A percentile compares a stretch with the other conserved stretches of the same genome.
These are phyloP conservation scores for Myotis vivesi DNA, from an alignment of 2,797 vertebrate genomes.

Conservation along the genomic window DNA sequence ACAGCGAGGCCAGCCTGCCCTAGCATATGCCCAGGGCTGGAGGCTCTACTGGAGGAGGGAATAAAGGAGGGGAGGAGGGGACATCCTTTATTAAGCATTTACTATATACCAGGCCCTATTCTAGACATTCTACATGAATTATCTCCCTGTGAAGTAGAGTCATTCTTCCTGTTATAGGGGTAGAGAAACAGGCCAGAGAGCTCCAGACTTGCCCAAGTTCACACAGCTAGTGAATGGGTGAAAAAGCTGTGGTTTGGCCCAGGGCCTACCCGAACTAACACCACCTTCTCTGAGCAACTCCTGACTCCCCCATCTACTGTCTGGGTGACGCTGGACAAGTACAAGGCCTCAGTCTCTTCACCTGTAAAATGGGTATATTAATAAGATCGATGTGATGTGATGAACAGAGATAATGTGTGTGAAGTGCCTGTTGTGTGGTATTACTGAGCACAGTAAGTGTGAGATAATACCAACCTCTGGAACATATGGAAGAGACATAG, in stretches of 20 bases:
- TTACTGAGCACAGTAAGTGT: neutral
- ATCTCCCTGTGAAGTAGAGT: neutral
- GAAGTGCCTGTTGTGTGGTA: neutral
- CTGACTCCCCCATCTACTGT: neutral
- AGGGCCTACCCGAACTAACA: neutral
- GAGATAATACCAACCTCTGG: neutral
- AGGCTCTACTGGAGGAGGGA: neutral
- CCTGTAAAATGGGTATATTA: neutral
- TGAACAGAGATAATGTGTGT: neutral
- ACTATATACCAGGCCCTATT: neutral
- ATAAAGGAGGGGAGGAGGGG: neutral
- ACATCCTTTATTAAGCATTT: neutral
- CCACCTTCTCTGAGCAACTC: neutral
- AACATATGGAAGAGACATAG: neutral
- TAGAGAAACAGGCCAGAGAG: neutral
- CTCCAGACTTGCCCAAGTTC: neutral
- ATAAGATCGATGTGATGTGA: neutral
- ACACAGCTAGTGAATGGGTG: neutral
- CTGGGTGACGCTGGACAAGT: neutral
- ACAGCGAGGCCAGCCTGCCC: neutral
- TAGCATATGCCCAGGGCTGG: neutral
- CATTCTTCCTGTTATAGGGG: neutral
- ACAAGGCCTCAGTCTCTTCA: neutral
- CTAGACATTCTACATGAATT: neutral
- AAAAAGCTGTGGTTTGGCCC: neutral